Evolutionary conservation across 2,797 vertebrate species (phyloP).

Genomic region (Psittacula derbiana): DNA sequence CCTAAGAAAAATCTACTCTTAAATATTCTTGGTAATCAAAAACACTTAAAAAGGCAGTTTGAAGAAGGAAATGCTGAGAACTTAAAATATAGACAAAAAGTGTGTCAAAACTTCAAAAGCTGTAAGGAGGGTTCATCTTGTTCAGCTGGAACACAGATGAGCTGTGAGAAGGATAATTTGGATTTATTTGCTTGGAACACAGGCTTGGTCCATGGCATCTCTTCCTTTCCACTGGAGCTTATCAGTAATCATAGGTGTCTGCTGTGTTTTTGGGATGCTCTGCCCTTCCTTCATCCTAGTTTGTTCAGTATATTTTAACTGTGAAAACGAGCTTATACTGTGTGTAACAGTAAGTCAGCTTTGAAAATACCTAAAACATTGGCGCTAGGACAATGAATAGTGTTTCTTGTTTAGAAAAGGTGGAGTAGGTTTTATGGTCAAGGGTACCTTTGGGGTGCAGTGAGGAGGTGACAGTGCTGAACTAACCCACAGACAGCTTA

Average conservation of each 20-base stretch:
- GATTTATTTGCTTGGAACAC: not conserved
- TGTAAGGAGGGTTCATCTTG: not conserved
- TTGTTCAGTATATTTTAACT: not conserved
- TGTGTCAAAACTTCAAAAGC: not conserved
- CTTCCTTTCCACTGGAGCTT: not conserved
- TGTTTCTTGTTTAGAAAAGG: not conserved
- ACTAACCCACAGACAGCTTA: not conserved
- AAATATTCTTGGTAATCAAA: not conserved
- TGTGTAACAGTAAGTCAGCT: accelerated
- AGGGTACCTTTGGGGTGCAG: not conserved
- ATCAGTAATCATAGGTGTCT: not conserved
- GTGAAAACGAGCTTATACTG: not conserved
- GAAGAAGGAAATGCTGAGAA: not conserved
- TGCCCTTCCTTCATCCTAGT: not conserved
- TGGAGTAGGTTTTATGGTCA: not conserved
- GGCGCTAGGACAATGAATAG: not conserved
- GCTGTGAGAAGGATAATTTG: not conserved
- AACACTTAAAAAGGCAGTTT: not conserved
- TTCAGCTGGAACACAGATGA: not conserved
- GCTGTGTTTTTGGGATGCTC: not conserved
- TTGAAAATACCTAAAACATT: not conserved
- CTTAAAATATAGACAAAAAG: not conserved
- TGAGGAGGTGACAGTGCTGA: not conserved
- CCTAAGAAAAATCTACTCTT: not conserved
- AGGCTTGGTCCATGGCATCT: not conserved